Percentiles rank a stretch among this genome's conserved stretches.
These are phyloP conservation scores for Nymphalis c-album DNA, from an alignment of 2,888 invertebrate species.

Conservation along the genomic window DNA sequence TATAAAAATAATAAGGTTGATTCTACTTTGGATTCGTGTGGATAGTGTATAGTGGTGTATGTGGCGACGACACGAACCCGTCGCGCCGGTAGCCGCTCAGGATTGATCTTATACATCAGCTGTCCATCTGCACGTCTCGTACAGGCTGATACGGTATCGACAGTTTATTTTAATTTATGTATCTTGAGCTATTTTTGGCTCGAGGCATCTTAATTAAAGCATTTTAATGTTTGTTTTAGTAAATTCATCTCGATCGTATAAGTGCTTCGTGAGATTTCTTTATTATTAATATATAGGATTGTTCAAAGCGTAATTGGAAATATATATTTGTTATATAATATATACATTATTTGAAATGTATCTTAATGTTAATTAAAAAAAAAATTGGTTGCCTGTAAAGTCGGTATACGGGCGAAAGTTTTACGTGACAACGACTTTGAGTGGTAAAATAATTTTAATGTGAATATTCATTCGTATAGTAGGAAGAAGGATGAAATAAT, in stretches of 20 bases:
- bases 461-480: too few species aligned
- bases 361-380: neutral
- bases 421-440: too few species aligned
- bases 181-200: conserved; percentile 26
- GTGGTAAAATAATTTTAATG: too few species aligned
- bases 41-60: conserved; percentile 12
- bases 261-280: neutral
- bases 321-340: too few species aligned
- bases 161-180: conserved; percentile 30
- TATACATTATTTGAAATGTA: too few species aligned
- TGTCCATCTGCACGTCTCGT: conserved; percentile 61
- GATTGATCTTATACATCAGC: conserved; percentile 77
- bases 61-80: conserved; percentile 53
- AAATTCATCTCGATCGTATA: conserved; percentile 3
- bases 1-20: neutral
- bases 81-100: conserved; percentile 52
- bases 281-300: too few species aligned
- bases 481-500: too few species aligned
- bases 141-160: conserved; percentile 49
- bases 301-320: too few species aligned
- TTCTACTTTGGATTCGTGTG: conserved; percentile 4
- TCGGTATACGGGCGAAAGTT: too few species aligned
- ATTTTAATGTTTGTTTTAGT: conserved; percentile 10
- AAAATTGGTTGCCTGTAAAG: too few species aligned
- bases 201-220: conserved; percentile 23